phyloP scores from a whole-genome alignment of 2,797 vertebrate genomes.

The Chromobotia macracanthus region DNA sequence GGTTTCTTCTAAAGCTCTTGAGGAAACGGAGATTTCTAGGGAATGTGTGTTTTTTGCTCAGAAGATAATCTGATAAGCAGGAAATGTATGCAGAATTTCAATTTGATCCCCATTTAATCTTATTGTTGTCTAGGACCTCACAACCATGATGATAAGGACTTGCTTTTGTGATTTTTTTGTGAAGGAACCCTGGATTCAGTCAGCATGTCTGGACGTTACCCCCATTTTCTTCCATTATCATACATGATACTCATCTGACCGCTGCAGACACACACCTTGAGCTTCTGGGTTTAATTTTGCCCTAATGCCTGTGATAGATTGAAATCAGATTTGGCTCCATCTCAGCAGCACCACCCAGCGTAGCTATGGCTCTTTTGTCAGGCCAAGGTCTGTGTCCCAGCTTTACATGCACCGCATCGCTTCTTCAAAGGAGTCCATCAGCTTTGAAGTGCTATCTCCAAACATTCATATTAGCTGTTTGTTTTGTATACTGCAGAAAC shows the following conservation, averaged over 20 bases:
- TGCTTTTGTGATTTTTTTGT: constrained; percentile 24
- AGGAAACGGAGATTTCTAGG: neutral
- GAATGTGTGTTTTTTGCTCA: neutral
- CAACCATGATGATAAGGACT: neutral
- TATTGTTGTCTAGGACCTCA: neutral
- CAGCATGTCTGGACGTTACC: constrained; percentile 69
- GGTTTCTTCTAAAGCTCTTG: neutral
- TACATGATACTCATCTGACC: constrained; percentile 59
- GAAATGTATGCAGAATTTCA: neutral
- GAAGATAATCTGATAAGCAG: neutral
- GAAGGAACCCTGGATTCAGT: constrained; percentile 46
- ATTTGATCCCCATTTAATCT: neutral
- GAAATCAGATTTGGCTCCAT: constrained; percentile 18
- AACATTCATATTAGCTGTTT: constrained; percentile 61
- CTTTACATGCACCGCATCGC: constrained; percentile 54
- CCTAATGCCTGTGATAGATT: neutral
- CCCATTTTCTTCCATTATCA: constrained; percentile 58
- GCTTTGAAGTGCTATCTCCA: constrained; percentile 34
- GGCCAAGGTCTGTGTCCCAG: constrained; percentile 63
- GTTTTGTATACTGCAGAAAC: constrained; percentile 59
- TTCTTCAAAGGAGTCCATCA: constrained; percentile 52
- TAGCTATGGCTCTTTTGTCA: constrained; percentile 61
- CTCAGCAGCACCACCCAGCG: constrained; percentile 15
- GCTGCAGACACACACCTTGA: constrained; percentile 49
- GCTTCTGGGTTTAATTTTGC: constrained; percentile 29